Base-by-base conservation (phyloP, 2,888 invertebrate genomes). In the Aelia acuminata region DNA sequence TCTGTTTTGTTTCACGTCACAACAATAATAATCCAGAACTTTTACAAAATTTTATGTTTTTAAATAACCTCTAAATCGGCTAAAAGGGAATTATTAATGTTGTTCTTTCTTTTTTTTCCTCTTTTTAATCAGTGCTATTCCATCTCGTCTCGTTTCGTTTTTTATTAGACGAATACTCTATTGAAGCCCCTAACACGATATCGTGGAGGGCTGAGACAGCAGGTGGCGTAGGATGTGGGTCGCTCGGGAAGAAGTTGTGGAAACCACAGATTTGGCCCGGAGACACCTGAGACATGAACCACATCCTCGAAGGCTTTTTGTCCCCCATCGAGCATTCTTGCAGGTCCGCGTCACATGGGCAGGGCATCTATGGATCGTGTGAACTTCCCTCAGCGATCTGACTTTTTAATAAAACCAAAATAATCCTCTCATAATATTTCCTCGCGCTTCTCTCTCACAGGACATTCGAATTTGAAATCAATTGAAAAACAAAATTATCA, bases 281-380 rank as follows among this genome's bases (percentile, higher is more conserved):
- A 20, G 80, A 80, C 80, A 80, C 43, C 43, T 47, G 80, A 80
- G 80, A 43, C 43, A 39, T 4, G 80, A 80, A 80, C 80, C 80
- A 80, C 80, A 80, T 80, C 80, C 80, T 80, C 80, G 47, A 22
- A 20, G 75, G 80, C 80, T 80, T 80, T 80, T 80, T 80, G 80
- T 80, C 80, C 39, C 22, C 80, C 22, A 47, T 80, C 43, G n/a
- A 47, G 80, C 39, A 80, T 47, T 80, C 80, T 43, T 75, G 10
- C 22, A 75, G 31, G 20, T 39, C 15, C 26, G 15, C 35, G 35
- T 70, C 31, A 31, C 63, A 31, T 63, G 31, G 63, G 63, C 63
- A 18, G 31, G 31, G 18, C 26, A 18, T 31, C 35, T 70, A 70
- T 70, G 31, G 35, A 5, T 35, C 63, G 31, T 70, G 63, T 70